Percentiles rank a stretch among this genome's conserved stretches.
Evolutionary conservation across 2,888 invertebrate genomes (phyloP).

Genomic region (Macaria notata): DNA sequence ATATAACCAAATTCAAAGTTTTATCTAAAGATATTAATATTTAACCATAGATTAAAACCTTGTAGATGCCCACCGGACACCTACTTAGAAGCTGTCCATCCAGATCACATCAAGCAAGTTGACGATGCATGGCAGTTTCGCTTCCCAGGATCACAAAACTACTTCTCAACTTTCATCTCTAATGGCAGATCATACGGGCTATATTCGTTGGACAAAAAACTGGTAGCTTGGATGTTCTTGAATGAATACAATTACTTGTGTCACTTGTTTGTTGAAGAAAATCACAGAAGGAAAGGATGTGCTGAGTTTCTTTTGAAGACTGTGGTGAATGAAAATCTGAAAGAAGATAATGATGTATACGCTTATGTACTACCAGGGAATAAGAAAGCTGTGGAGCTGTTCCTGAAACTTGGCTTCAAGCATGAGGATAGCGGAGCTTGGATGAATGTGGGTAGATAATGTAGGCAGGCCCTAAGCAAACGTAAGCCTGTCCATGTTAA

Average conservation of each 20-base stretch:
- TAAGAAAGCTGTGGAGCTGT: slow-evolving; percentile 31
- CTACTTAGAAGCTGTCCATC: slow-evolving; percentile 30
- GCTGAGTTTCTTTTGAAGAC: slow-evolving; percentile 36
- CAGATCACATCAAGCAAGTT: slow-evolving; percentile 32
- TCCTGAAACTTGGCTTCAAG: slow-evolving; percentile 36
- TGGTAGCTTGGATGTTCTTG: slow-evolving; percentile 41
- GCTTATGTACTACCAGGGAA: slow-evolving; percentile 37
- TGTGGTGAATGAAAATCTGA: slow-evolving; percentile 35
- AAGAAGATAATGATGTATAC: slow-evolving; percentile 35
- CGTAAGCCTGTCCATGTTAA: no score
- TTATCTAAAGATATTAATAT: no score
- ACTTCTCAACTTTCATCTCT: slow-evolving; percentile 33
- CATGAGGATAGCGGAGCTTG: slow-evolving; percentile 30
- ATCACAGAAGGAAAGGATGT: slow-evolving; percentile 36
- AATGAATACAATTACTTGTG: slow-evolving; percentile 39
- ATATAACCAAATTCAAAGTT: no score
- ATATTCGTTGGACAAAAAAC: slow-evolving; percentile 33
- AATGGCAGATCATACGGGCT: slow-evolving; percentile 35
- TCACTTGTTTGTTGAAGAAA: slow-evolving; percentile 38
- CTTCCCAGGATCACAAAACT: slow-evolving; percentile 22
- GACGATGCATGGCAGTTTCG: slow-evolving; percentile 36
- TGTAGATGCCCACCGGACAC: slow-evolving; percentile 34
- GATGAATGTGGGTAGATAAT: slow-evolving; percentile 11
- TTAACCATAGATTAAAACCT: background rate
- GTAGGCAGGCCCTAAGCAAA: background rate